A percentile compares a stretch with the other conserved stretches of the same genome.
Conservation (phyloP, 2,888 invertebrate genomes). For the Diloba caeruleocephala region DNA sequence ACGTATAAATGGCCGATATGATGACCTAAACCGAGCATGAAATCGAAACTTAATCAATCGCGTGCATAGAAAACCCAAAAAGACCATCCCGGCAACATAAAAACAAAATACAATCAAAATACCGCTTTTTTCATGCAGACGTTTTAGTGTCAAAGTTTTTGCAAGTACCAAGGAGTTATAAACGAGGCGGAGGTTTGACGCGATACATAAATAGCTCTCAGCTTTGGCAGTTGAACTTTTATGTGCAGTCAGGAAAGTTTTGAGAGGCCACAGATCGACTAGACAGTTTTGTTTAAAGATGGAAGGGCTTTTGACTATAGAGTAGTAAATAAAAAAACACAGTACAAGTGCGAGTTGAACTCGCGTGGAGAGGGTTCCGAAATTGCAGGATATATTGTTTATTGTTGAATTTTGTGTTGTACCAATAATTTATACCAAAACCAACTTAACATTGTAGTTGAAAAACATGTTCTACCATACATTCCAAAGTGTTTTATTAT, state of each 20-base stretch:
- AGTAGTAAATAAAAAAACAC: no score
- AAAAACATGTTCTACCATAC: no score
- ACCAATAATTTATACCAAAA: no score
- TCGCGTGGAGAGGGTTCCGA: no score
- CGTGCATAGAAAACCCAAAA: conserved; percentile 31
- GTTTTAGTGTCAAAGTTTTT: conserved; percentile 45
- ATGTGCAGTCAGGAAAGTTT: conserved; percentile 11
- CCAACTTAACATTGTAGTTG: no score
- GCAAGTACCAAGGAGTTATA: conserved; percentile 30
- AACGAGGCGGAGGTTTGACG: conserved; percentile 21
- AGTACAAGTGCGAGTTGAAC: no score
- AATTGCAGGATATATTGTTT: no score
- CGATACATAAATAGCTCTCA: conserved; percentile 5
- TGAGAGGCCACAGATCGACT: background rate
- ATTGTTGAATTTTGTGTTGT: no score
- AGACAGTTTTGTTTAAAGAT: conserved; percentile 5
- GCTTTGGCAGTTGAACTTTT: conserved; percentile 24
- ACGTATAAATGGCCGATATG: no score
- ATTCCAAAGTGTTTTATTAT: no score
- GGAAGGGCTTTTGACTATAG: no score
- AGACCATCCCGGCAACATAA: conserved; percentile 24
- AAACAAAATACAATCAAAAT: conserved; percentile 37
- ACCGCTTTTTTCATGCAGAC: conserved; percentile 36
- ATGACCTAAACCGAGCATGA: conserved; percentile 16
- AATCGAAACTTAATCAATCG: conserved; percentile 15